Base-by-base conservation (phyloP, 2,113 vertebrate genomes). In the Acanthisitta chloris region DNA sequence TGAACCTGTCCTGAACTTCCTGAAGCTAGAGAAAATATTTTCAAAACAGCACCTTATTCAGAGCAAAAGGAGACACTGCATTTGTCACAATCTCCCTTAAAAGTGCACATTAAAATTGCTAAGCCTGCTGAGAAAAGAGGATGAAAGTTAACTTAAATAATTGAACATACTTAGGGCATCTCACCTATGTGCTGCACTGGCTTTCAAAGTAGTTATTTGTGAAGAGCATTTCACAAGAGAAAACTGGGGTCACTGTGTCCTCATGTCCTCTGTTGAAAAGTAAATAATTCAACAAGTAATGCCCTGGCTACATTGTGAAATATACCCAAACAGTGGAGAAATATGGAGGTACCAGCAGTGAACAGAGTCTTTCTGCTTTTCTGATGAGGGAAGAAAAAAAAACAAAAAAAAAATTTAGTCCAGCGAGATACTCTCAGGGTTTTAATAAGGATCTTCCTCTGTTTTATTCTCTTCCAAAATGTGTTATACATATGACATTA, bases 61-160 rank as follows among this genome's bases (percentile, higher is more conserved):
- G 58, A 69, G 34, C 4, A 90, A 55, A 83, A 88, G 34, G 4
- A 88, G n/a, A 34, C 4, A 4, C 5, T 40, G 29, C 9, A 4
- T 77, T 87, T 91, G 5, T 34, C 61, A 52, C 2, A 28, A 13
- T 43, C 42, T 80, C 12, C n/a, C 62, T 80, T 84, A 57, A 79
- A 86, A 49, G 17, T 25, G 4, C 8, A 34, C n/a, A 23, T 74
- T 69, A 51, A 88, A 92, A 79, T 74, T 73, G 6, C 15, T 48
- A 71, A 51, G 33, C 15, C 57, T 72, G 10, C 23, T 88, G 59
- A 70, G 59, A 85, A 72, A 79, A 88, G 13, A 94, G 42, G 34
- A 85, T 82, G 59, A 76, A 64, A 57, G 61, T 79, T 89, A 72
- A 74, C 59, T 81, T 94, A 76, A 92, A 93, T 96, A 94, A 93